A percentile compares a stretch with the other conserved stretches of the same genome.
phyloP scores from a whole-genome alignment of 35 echinoderm and acorn worm species.

The Ophiothrix spiculata region DNA sequence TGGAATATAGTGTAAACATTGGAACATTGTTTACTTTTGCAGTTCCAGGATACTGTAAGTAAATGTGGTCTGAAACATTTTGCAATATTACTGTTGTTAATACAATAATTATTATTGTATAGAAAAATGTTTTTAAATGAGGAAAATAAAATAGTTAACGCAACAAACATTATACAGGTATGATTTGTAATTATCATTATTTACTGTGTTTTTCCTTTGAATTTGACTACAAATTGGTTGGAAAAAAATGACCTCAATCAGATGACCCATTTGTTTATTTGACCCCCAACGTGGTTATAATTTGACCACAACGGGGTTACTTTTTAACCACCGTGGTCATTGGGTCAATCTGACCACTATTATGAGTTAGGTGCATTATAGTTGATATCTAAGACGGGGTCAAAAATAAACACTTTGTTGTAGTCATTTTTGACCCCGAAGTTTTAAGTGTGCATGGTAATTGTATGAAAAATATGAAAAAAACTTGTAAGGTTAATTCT shows the following conservation, averaged over 20 bases:
- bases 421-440: not conserved
- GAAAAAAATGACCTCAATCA: not conserved
- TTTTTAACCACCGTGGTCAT: not conserved
- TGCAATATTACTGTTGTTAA: not conserved
- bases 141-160: not conserved
- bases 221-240: not conserved
- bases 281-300: no score
- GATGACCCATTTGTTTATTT: no score
- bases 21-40: no score
- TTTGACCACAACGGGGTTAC: no score
- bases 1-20: no score
- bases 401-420: not conserved
- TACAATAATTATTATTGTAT: not conserved
- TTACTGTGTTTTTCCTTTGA: not conserved
- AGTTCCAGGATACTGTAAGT: no score
- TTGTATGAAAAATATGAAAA: no score
- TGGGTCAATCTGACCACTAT: not conserved
- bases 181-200: not conserved
- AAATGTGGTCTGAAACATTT: not conserved
- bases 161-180: not conserved
- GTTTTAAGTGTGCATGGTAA: not conserved
- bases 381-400: not conserved
- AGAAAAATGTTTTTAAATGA: not conserved
- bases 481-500: no score
- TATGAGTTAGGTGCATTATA: not conserved